Base-by-base conservation (phyloP, 2,888 invertebrate genomes). In the Caenorhabditis becei region DNA sequence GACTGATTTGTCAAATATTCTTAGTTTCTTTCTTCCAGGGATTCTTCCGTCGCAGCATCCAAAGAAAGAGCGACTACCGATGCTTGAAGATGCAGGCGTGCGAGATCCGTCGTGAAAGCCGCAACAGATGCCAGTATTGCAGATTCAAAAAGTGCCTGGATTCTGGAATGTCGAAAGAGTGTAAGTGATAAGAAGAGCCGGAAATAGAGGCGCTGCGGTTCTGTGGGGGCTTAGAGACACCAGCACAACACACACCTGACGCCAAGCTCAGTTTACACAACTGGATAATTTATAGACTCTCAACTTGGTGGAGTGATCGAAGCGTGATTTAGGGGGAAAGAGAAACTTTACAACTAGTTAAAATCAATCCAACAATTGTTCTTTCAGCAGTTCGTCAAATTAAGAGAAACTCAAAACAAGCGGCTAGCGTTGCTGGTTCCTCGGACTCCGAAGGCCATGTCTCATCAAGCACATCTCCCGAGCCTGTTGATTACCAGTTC, bases 121-220 rank as follows among this genome's bases (percentile, higher is more conserved):
- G 97, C 88, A 97, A 97, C 93, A 94, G 97, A 89, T 97, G 97
- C 92, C 97, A 97, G 92, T 96, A 95, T 92, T 97, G 97, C 93
- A 94, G 97, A 91, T 97, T 97, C 93, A 96, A 96, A 93, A 97
- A 97, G 94, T 97, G 97, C 92, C 93, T 97, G 82, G 95, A 96
- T 47, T 96, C 96, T 91, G 97, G 97, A 92, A 97, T 97, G 97
- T 96, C 96, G 92, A 94, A 96, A 91, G 97, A 97, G 92, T 96
- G 97, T 97, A 92, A 96, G 83, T 80, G 18, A 47, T 14, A 14
- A 14, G 20, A 47, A 5, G 2, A 14, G 41, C 5, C 3, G 14
- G 41, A 41, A 10, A 41, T 14, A 41, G 41, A 41, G 14, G 18
- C n/a, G 3, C 47, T 24, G 37, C 14, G 18, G 37, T 59, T 26